Base-by-base conservation (phyloP, 2,797 vertebrate species). In the Onychomys arenicola region DNA sequence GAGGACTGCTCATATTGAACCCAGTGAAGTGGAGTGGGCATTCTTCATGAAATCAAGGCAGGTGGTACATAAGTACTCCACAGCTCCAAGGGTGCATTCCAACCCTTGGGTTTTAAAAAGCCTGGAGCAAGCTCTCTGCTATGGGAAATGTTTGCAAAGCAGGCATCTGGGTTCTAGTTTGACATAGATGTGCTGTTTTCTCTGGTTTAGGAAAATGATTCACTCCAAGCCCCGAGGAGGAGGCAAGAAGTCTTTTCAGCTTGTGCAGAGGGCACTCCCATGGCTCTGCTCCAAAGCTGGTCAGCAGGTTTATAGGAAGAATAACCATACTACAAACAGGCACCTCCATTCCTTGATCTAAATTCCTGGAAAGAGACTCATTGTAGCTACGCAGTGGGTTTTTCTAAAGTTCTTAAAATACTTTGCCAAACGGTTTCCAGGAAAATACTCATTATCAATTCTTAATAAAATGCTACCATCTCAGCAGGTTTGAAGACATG, bases 101-200 rank as follows among this genome's bases (percentile, higher is more conserved):
- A 69, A 73, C 80, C 86, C 73, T 57, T 0, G 0, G 25, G 78
- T 67, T 95, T 90, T 71, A 93, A 87, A 96, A 91, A 88, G 49
- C 49, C 63, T 86, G 71, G 90, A 92, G 71, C 83, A 91, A 78
- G 61, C 76, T 88, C 96, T 94, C 91, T 90, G 92, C 83, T 57
- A 16, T 89, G 57, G 95, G 86, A 95, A 92, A 93, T 82, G 52
- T 93, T 97, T 90, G 65, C 65, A 88, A 63, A 93, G 90, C 77
- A 93, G 65, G 92, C 96, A 96, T 95, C 90, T 97, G 95, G 78
- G 90, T 86, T 96, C 92, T 91, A 78, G 86, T 40, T 83, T 78
- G 86, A 92, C 89, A 96, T 95, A 97, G 85, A 95, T 97, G 94
- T 95, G 82, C 86, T 96, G 13, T 96, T 89, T 95, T 57, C 89